phyloP scores from a whole-genome alignment of 2,797 vertebrate species.

The Chelmon rostratus region DNA sequence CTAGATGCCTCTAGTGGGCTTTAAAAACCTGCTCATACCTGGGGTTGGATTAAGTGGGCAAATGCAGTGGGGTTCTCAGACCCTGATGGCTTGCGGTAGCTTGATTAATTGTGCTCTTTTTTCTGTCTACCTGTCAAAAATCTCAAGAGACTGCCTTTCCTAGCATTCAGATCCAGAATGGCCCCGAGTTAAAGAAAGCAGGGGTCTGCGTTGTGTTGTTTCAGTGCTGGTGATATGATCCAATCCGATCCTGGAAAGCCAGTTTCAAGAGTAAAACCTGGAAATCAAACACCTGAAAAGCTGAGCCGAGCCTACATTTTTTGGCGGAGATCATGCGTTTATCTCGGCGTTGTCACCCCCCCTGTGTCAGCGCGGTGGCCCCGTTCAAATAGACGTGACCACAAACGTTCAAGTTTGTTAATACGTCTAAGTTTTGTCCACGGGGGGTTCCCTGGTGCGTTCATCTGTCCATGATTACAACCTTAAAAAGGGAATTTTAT shows the following conservation, averaged over 20 bases:
- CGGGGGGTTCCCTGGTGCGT: not conserved
- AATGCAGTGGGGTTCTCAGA: not conserved
- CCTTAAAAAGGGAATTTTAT: not conserved
- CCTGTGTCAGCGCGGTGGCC: not conserved
- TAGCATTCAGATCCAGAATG: too few species aligned
- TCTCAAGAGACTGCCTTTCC: too few species aligned
- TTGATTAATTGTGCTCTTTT: not conserved
- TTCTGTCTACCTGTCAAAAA: too few species aligned
- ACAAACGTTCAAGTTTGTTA: not conserved
- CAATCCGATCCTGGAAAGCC: not conserved
- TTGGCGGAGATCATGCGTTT: not conserved
- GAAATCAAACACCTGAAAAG: not conserved
- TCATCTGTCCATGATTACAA: not conserved
- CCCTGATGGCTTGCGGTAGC: not conserved
- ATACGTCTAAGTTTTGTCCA: not conserved
- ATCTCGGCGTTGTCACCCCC: too few species aligned
- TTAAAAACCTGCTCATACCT: not conserved
- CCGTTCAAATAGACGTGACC: not conserved
- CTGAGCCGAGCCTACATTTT: not conserved
- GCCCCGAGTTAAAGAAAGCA: not conserved
- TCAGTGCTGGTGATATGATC: not conserved
- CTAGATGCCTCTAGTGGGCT: not conserved
- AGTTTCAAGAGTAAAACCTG: not conserved
- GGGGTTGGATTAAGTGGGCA: not conserved
- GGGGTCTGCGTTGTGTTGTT: not conserved